Conservation (phyloP, 2,888 invertebrate species). For the Rotaria magnacalcarata region DNA sequence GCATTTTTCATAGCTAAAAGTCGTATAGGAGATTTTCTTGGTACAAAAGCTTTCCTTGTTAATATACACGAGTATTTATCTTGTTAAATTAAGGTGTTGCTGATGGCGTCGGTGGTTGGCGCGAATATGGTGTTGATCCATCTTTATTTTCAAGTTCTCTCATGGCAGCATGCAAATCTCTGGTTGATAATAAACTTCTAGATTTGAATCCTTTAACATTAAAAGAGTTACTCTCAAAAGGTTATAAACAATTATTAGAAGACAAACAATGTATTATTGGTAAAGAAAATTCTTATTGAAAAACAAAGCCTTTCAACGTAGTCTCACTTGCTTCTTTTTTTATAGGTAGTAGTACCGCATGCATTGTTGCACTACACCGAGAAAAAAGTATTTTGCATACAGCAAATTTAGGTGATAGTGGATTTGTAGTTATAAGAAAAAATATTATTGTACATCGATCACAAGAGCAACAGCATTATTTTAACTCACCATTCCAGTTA, state of each 20-base stretch:
- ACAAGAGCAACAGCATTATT: slow-evolving; percentile 94
- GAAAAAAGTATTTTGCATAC: slow-evolving; percentile 83
- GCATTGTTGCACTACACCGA: slow-evolving; percentile 85
- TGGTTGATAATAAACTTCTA: slow-evolving; percentile 68
- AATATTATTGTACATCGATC: slow-evolving; percentile 84
- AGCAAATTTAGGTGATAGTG: slow-evolving; percentile 97
- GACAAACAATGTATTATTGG: slow-evolving; percentile 86
- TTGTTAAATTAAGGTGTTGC: slow-evolving; percentile 71
- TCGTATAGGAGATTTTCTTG: slow-evolving; percentile 24
- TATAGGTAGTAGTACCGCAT: slow-evolving; percentile 91
- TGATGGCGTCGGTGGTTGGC: slow-evolving; percentile 97
- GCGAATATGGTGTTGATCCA: slow-evolving; percentile 92
- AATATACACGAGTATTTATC: background rate
- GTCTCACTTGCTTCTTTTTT: background rate
- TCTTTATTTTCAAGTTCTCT: slow-evolving; percentile 87
- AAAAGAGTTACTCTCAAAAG: slow-evolving; percentile 78
- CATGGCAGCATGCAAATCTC: slow-evolving; percentile 87
- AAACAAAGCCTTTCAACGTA: background rate
- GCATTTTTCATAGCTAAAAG: slow-evolving; percentile 44
- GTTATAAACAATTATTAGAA: slow-evolving; percentile 83
- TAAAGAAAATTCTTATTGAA: slow-evolving; percentile 53
- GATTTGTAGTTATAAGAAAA: slow-evolving; percentile 72
- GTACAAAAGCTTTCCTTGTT: background rate
- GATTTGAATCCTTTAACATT: slow-evolving; percentile 70
- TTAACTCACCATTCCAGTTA: slow-evolving; percentile 95